Base-by-base conservation (phyloP, 2,113 vertebrate genomes). In the Trinectes maculatus region DNA sequence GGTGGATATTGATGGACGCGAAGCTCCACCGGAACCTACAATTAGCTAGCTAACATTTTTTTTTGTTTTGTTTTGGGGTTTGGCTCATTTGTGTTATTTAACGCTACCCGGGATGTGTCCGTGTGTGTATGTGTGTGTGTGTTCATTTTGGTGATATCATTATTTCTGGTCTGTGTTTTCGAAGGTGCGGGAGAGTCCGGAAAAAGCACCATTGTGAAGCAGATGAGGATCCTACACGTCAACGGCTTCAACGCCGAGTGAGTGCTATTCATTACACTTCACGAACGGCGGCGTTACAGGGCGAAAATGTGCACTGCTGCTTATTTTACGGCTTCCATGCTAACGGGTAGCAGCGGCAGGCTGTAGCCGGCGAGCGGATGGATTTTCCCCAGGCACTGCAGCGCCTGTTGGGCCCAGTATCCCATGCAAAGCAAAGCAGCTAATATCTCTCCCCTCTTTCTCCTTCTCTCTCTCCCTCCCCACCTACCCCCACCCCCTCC, bases 191-290 rank as follows among this genome's bases (percentile, higher is more conserved):
- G 98, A 84, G 98, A 99, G 91, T 98, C 97, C 73, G 98, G 97
- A 88, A 99, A 99, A 92, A 99, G 98, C 95, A 99, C 98, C 77
- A 99, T 99, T 85, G 98, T 99, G 91, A 99, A 99, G 92, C 98
- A 99, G 86, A 99, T 99, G 98, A 93, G 92, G 92, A 99, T 99
- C 71, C 94, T 99, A 86, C 98, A 99, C 82, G 98, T 99, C 91
- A 98, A 99, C 85, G 98, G 98, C 87, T 99, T 99, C 92, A 98
- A 99, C 91, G 95, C 98, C 70, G 98, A 99, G 98, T 99, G 96
- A 99, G 96, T 92, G 51, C 57, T 63, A 6, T 47, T 78, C 52
- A 25, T 29, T 46, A 44, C 52, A 39, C 26, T 74, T 71, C 48
- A 7, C 16, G n/a, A 46, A 75, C 22, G 34, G 47, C 74, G 6